These are phyloP conservation scores for Aegotheles bennettii DNA, from an alignment of 2,113 vertebrate species.

Conservation along the genomic window DNA sequence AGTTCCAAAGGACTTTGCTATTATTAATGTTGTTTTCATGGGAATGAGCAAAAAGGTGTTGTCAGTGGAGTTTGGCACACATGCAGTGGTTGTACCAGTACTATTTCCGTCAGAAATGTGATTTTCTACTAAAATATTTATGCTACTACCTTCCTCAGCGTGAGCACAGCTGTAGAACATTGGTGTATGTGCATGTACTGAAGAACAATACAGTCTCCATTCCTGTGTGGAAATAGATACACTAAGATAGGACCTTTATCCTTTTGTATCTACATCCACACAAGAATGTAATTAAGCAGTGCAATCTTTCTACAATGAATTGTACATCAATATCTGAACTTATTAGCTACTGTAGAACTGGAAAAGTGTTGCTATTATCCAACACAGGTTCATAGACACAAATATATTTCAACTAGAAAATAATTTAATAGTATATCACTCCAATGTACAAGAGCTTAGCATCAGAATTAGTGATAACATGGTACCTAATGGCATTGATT, in stretches of 20 bases:
- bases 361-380: background rate
- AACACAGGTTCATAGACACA: background rate
- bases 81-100: background rate
- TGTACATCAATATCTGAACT: background rate
- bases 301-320: background rate
- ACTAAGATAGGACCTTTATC: background rate
- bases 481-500: background rate
- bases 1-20: background rate
- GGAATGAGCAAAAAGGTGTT: background rate
- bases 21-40: background rate
- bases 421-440: background rate
- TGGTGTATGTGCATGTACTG: background rate
- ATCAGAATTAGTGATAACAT: background rate
- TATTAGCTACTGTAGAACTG: background rate
- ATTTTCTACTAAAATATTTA: constrained; percentile 9
- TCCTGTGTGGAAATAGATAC: background rate
- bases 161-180: background rate
- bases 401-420: background rate
- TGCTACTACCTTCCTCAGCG: background rate
- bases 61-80: background rate
- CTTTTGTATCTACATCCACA: background rate
- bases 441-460: background rate
- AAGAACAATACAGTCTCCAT: background rate
- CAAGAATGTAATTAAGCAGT: background rate
- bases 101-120: background rate